Conservation (phyloP, 2,888 invertebrate species). For the Hyles lineata region DNA sequence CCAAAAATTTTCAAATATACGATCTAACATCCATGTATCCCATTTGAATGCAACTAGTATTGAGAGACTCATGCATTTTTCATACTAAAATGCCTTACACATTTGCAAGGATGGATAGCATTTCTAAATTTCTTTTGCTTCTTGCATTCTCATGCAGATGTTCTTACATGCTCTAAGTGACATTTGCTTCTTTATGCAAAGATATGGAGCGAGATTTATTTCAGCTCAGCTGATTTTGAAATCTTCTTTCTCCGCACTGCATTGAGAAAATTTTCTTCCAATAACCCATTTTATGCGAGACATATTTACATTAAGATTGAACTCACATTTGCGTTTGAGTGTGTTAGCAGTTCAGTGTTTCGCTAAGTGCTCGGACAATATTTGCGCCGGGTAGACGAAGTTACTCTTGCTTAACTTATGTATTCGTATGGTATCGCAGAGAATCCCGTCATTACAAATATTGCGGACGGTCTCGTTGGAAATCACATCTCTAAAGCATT, state of each 20-base stretch:
- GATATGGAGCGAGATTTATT: too few species aligned
- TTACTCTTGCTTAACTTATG: background rate
- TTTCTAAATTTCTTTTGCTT: too few species aligned
- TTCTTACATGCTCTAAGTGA: too few species aligned
- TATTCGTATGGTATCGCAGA: background rate
- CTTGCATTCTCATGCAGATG: too few species aligned
- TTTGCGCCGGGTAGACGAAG: background rate
- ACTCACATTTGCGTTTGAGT: background rate
- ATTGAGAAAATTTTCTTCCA: background rate
- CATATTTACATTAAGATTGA: constrained; percentile 2
- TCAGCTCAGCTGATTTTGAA: too few species aligned
- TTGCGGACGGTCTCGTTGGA: background rate
- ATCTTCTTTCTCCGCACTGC: too few species aligned
- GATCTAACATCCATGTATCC: background rate
- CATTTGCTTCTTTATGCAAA: too few species aligned
- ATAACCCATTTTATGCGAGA: background rate
- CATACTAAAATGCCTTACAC: too few species aligned
- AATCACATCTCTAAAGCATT: constrained; percentile 7
- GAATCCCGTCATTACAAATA: background rate
- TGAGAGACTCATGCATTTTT: too few species aligned
- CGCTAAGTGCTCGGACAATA: constrained; percentile 8
- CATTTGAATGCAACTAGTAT: background rate
- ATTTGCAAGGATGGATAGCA: too few species aligned
- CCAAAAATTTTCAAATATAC: background rate
- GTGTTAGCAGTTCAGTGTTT: background rate